Base-by-base conservation (phyloP, 1,140 invertebrate genomes). In the Streblospio benedicti region DNA sequence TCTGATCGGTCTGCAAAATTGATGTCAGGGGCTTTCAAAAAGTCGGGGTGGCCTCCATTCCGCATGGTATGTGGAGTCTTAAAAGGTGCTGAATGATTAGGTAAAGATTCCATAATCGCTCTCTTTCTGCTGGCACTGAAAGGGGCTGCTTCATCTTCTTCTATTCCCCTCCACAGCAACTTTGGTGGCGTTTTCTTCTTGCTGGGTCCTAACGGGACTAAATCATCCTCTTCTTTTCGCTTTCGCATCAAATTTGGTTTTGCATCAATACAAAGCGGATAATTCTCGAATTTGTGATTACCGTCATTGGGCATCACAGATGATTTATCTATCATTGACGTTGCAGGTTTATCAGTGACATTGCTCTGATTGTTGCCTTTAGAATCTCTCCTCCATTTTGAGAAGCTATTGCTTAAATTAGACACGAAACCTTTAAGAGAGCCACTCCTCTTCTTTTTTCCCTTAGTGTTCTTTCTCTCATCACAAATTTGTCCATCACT, bases 391-490 rank as follows among this genome's bases (percentile, higher is more conserved):
- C 71, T 63, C 66, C 72, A 71, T 45, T 71, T 71, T 3, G 69
- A 63, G 16, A 76, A 62, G 51, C 72, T 72, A 38, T 70, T 59
- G 38, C 69, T 71, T 45, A 76, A 71, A 16, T 67, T 71, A 58
- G 64, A 73, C 4, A 76, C 69, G 45, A 76, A 57, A 60, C 72
- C 74, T 79, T 87, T 88, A 61, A 90, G 80, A 69, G 88, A 89
- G 68, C 88, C 87, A 82, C 87, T 90, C 66, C 88, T 79, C 75
- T 87, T 86, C 70, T 87, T 82, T 69, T 71, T 71, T 50, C 65
- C 68, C 53, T 62, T 71, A 44, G 60, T 75, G 54, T 71, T 68
- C 66, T n/a, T n/a, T n/a, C n/a, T n/a, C n/a, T n/a, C n/a, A n/a
- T 79, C 69, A 33, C 66, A 67, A 32, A 56, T 63, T 27, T 64